Conservation (phyloP, 1,140 invertebrate species). For the Leptinotarsa texana region DNA sequence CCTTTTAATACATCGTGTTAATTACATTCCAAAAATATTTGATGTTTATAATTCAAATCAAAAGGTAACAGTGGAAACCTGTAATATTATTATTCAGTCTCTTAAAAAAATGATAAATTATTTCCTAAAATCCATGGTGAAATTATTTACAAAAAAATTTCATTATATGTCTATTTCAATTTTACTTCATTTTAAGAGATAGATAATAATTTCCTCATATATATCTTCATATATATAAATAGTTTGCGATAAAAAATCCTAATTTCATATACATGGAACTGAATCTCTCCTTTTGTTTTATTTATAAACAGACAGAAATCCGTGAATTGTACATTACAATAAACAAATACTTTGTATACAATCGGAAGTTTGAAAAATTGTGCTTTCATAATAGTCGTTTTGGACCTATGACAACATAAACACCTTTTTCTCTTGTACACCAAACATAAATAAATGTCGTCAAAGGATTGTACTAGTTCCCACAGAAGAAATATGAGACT, state of each 20-base stretch:
- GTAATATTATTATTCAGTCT: constrained; percentile 18
- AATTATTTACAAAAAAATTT: constrained; percentile 28
- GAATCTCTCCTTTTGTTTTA: constrained; percentile 26
- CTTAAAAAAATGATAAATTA: constrained; percentile 14
- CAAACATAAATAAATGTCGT: constrained; percentile 17
- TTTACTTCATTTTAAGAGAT: constrained; percentile 10
- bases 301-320: constrained; percentile 6
- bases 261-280: constrained; percentile 38
- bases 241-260: constrained; percentile 25
- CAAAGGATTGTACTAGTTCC: constrained; percentile 10
- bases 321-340: constrained; percentile 35
- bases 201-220: constrained; percentile 15
- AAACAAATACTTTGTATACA: constrained; percentile 39
- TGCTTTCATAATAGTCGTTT: constrained; percentile 21
- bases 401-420: constrained; percentile 11
- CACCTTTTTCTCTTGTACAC: background rate
- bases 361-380: constrained; percentile 40
- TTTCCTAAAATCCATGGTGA: constrained; percentile 18
- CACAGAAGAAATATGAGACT: background rate
- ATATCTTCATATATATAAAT: constrained; percentile 24
- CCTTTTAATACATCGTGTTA: background rate
- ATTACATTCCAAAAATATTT: constrained; percentile 10
- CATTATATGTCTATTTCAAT: constrained; percentile 1
- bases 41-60: constrained; percentile 29
- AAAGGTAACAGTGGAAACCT: background rate